These are phyloP conservation scores for Buteo buteo DNA, from an alignment of 2,113 vertebrate genomes.

Conservation along the genomic window DNA sequence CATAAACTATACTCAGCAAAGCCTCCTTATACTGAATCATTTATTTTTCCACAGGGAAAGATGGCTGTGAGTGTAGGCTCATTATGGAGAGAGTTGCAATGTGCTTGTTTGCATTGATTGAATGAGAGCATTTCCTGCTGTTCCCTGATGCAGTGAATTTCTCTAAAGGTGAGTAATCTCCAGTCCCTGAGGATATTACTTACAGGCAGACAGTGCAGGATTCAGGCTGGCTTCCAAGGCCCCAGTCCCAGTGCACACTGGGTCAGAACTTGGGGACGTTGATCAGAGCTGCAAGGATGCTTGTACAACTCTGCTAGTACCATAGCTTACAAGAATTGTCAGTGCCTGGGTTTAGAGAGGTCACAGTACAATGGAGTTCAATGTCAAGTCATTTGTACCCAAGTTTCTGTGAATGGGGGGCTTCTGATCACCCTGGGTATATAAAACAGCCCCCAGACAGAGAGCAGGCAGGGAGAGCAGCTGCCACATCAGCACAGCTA, in stretches of 20 bases:
- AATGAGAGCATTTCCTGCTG: background rate
- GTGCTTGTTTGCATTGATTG: background rate
- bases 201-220: background rate
- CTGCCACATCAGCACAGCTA: background rate
- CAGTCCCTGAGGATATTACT: background rate
- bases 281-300: background rate
- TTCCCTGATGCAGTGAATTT: background rate
- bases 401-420: background rate
- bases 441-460: background rate
- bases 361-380: background rate
- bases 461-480: background rate
- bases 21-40: background rate
- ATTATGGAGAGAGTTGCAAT: background rate
- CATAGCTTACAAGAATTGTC: background rate
- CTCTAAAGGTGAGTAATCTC: background rate
- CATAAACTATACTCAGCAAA: background rate
- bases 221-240: background rate
- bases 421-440: background rate
- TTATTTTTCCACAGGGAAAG: background rate
- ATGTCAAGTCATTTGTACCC: background rate
- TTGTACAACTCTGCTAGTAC: background rate
- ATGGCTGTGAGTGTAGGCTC: background rate
- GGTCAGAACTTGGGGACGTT: background rate
- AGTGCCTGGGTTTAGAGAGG: background rate
- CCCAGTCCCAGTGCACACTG: background rate